phyloP scores from a whole-genome alignment of 2,888 invertebrate genomes.

The Yponomeuta cagnagella region DNA sequence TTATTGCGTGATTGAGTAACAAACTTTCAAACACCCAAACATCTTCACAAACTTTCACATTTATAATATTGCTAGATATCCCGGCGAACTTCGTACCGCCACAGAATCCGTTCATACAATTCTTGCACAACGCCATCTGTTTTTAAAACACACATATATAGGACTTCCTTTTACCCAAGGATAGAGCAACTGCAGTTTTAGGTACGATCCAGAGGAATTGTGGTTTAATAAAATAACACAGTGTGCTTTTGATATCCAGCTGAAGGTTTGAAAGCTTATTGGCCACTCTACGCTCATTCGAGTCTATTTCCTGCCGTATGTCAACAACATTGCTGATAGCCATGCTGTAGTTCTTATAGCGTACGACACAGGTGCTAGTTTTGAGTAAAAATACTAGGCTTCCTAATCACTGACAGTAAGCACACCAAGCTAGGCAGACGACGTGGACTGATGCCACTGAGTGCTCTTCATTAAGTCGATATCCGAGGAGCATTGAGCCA shows the following conservation, averaged over 20 bases:
- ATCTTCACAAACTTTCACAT: no score
- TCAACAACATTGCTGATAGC: not conserved
- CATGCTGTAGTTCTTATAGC: not conserved
- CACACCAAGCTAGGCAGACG: slow-evolving; percentile 13
- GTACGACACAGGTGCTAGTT: not conserved
- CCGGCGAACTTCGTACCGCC: no score
- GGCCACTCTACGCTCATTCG: not conserved
- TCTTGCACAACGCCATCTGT: no score
- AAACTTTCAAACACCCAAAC: no score
- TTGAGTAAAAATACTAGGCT: not conserved
- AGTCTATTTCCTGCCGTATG: not conserved
- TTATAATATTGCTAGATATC: no score
- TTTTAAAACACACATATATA: no score
- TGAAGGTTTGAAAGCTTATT: not conserved
- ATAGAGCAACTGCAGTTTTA: no score
- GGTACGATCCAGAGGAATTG: no score
- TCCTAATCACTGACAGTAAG: not conserved
- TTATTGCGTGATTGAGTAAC: no score
- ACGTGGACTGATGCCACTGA: slow-evolving; percentile 40
- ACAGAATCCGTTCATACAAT: no score
- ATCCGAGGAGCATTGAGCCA: slow-evolving; percentile 31
- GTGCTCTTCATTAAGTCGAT: slow-evolving; percentile 55
- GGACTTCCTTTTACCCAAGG: no score
- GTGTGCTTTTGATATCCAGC: not conserved
- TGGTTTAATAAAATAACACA: not conserved